Percentiles rank a stretch among this genome's conserved stretches.
Conservation (phyloP, 2,797 vertebrate species). For the Capromys pilorides region DNA sequence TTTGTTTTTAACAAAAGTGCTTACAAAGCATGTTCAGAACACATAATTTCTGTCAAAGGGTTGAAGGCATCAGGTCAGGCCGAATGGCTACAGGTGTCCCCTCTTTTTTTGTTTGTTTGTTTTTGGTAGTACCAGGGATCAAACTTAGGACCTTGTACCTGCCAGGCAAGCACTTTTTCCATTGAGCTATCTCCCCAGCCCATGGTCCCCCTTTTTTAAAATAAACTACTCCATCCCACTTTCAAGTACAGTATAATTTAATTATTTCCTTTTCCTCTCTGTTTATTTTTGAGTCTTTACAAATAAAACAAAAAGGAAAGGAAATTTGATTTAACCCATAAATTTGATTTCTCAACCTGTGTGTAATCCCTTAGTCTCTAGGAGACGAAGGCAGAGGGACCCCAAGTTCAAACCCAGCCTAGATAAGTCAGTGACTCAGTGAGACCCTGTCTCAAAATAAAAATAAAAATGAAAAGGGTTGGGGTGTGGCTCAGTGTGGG, state of each 20-base stretch:
- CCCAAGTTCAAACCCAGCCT: not conserved
- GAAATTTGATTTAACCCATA: not conserved
- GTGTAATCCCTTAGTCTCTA: not conserved
- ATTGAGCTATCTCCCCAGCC: too few species aligned
- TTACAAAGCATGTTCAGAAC: not conserved
- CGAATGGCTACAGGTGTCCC: not conserved
- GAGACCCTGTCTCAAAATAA: not conserved
- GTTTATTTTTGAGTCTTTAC: slow-evolving; percentile 29
- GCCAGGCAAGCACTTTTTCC: too few species aligned
- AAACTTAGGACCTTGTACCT: too few species aligned
- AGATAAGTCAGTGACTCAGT: not conserved
- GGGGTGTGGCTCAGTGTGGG: not conserved
- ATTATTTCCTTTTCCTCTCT: not conserved
- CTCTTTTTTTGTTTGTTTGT: too few species aligned
- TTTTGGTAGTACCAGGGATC: too few species aligned
- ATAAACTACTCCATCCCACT: not conserved
- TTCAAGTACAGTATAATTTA: not conserved
- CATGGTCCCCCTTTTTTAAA: not conserved
- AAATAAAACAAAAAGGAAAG: not conserved
- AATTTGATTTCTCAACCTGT: not conserved
- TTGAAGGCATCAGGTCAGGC: not conserved
- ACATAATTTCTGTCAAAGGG: not conserved
- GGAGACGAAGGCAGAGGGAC: not conserved
- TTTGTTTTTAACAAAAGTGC: not conserved
- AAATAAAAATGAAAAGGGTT: not conserved